These are phyloP conservation scores for Limonius californicus DNA, from an alignment of 1,140 invertebrate genomes.

Conservation along the genomic window DNA sequence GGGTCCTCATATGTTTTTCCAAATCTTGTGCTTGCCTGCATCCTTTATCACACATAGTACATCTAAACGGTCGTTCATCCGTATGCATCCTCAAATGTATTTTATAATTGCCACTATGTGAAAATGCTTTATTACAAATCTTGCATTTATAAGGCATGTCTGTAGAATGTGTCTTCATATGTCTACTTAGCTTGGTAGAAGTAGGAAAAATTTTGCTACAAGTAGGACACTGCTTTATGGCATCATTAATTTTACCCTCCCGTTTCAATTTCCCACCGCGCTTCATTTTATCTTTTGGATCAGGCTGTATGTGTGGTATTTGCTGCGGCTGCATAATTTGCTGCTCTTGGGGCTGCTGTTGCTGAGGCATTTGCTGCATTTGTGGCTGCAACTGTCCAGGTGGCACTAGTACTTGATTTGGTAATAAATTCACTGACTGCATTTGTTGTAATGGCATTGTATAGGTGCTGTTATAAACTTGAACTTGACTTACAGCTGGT, in stretches of 20 bases:
- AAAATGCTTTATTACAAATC: constrained; percentile 67
- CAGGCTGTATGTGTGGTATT: constrained; percentile 9
- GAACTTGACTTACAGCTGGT: constrained; percentile 32
- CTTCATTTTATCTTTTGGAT: constrained; percentile 30
- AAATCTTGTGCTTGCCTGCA: constrained; percentile 56
- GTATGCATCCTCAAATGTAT: constrained; percentile 59
- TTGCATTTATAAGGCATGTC: constrained; percentile 69
- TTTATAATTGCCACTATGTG: constrained; percentile 59
- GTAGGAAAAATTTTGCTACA: constrained; percentile 56
- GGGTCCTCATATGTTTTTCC: constrained; percentile 56
- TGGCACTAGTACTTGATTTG: constrained; percentile 27
- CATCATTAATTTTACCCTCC: constrained; percentile 24
- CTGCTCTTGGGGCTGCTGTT: constrained; percentile 19
- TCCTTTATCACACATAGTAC: constrained; percentile 57
- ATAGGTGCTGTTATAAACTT: constrained; percentile 35
- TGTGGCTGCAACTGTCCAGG: constrained; percentile 15
- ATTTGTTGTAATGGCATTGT: constrained; percentile 31
- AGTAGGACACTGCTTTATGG: constrained; percentile 50
- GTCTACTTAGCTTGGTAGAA: constrained; percentile 55
- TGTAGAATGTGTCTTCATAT: constrained; percentile 60
- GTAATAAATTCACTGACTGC: constrained; percentile 28
- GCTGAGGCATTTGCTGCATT: constrained; percentile 21
- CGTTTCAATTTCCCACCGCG: constrained; percentile 29
- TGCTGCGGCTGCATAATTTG: constrained; percentile 26
- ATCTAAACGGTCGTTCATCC: constrained; percentile 59